Conservation (phyloP, 1,140 invertebrate genomes). For the Gryllus bimaculatus region DNA sequence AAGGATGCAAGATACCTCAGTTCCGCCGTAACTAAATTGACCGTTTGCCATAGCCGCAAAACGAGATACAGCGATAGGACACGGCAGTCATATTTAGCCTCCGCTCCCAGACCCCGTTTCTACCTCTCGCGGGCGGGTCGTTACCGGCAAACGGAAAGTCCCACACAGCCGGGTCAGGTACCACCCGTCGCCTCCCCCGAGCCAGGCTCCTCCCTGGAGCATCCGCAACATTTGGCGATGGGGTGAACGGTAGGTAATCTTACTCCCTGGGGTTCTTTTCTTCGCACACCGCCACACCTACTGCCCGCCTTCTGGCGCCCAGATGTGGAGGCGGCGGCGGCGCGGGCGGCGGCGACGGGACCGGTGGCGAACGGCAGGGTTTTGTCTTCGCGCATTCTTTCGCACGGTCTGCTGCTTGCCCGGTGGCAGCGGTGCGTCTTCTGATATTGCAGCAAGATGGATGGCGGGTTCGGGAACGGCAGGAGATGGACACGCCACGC, state of each 20-base stretch:
- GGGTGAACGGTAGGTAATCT: background rate
- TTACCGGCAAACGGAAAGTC: too few relatives aligned
- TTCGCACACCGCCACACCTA: background rate
- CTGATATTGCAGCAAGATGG: background rate
- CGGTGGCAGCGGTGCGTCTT: background rate
- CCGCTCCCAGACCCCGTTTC: background rate
- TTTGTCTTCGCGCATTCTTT: background rate
- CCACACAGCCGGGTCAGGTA: background rate
- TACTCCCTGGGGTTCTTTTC: background rate
- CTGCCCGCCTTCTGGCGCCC: background rate
- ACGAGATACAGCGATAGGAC: background rate
- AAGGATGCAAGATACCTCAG: background rate
- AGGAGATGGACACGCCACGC: too few relatives aligned
- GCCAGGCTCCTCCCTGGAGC: background rate
- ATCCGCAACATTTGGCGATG: background rate
- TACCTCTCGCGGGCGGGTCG: background rate
- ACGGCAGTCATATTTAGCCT: too few relatives aligned
- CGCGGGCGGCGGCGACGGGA: too few relatives aligned
- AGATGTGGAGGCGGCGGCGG: background rate
- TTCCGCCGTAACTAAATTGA: background rate
- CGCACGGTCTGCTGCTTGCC: background rate
- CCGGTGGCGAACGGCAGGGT: too few relatives aligned
- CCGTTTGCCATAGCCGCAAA: background rate
- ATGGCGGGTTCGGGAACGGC: background rate
- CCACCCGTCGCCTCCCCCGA: background rate